Conservation (phyloP, 2,797 vertebrate genomes). For the Rhincodon typus region DNA sequence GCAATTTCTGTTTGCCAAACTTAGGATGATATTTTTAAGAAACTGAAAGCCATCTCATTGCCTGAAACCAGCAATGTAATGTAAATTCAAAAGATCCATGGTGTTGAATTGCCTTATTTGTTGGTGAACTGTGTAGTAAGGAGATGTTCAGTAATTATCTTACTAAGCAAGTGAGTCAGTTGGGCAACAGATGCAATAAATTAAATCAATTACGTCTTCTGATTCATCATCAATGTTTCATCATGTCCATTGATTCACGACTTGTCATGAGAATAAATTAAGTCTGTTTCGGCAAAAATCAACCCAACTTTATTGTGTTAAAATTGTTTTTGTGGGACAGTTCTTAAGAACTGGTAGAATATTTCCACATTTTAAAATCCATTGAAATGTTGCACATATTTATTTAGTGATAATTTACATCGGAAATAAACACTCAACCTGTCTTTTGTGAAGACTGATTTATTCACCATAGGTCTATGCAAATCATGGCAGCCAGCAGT, state of each 20-base stretch:
- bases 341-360: background rate
- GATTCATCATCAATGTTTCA: constrained; percentile 12
- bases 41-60: background rate
- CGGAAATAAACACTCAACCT: background rate
- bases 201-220: background rate
- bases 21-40: background rate
- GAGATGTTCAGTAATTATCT: constrained; percentile 6
- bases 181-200: background rate
- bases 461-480: background rate
- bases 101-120: background rate
- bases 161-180: constrained; percentile 16
- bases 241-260: constrained; percentile 9
- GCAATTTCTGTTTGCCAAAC: too few species aligned
- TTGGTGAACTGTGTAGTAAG: background rate
- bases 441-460: background rate
- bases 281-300: background rate
- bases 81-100: background rate
- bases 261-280: constrained; percentile 13
- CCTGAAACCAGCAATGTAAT: background rate
- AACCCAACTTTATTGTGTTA: background rate
- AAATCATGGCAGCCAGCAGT: background rate
- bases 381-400: background rate
- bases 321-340: background rate
- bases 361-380: background rate
- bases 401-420: background rate